Conservation (phyloP, 2,113 vertebrate genomes). For the Periophthalmus modestus region DNA sequence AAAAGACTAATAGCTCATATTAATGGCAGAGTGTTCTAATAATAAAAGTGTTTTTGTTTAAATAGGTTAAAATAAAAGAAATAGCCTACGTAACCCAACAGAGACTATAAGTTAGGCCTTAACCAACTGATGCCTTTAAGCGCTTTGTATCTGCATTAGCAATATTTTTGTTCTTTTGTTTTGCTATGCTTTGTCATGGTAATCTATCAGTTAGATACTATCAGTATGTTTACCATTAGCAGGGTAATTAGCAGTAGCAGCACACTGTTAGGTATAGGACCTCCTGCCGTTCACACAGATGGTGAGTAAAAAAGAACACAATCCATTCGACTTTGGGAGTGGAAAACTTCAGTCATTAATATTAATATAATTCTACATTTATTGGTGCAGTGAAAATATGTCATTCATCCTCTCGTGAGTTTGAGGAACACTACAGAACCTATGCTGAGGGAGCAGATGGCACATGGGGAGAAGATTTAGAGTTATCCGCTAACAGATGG, state of each 20-base stretch:
- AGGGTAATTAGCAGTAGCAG: conserved; percentile 7
- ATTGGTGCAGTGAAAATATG: background rate
- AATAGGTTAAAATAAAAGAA: background rate
- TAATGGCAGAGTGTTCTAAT: no score
- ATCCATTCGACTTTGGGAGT: background rate
- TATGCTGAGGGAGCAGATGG: conserved; percentile 31
- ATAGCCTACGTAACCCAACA: background rate
- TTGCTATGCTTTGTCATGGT: conserved; percentile 1
- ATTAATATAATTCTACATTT: conserved; percentile 1
- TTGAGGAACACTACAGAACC: conserved; percentile 13
- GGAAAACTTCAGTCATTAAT: background rate
- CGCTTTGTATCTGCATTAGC: background rate
- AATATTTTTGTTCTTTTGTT: background rate
- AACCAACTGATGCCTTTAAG: background rate
- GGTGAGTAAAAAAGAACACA: conserved; percentile 2
- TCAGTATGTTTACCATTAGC: conserved; percentile 9
- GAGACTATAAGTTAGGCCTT: background rate
- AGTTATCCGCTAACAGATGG: conserved; percentile 42
- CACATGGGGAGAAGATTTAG: conserved; percentile 24
- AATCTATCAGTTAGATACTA: conserved; percentile 8
- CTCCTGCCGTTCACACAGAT: conserved; percentile 5
- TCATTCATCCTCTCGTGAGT: background rate
- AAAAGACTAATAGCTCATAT: no score
- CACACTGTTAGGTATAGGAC: conserved; percentile 5
- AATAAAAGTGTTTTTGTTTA: no score